Conservation (phyloP, 2,888 invertebrate genomes). For the Gari tellinella region DNA sequence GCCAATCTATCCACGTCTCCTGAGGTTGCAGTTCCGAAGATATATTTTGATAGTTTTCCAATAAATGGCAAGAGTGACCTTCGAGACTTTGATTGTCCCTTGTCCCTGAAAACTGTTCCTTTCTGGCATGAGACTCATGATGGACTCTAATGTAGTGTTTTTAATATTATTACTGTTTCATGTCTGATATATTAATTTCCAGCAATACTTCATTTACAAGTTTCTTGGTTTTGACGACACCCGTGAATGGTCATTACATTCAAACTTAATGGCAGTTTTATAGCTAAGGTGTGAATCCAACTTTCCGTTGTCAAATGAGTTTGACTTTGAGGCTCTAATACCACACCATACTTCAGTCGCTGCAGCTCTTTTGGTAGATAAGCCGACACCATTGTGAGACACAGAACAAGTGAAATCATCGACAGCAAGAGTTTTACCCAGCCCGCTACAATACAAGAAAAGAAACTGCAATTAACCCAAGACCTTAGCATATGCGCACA, state of each 20-base stretch:
- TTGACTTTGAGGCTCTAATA: conserved; percentile 13
- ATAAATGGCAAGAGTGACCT: conserved; percentile 22
- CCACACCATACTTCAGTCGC: conserved; percentile 26
- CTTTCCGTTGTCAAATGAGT: conserved; percentile 11
- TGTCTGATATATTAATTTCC: conserved; percentile 17
- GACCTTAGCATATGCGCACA: too few species aligned
- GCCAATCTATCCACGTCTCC: conserved; percentile 25
- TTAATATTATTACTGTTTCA: conserved; percentile 5
- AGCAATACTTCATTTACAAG: conserved; percentile 23
- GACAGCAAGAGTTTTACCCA: too few species aligned
- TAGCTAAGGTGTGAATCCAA: conserved; percentile 35
- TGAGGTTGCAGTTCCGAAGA: conserved; percentile 30
- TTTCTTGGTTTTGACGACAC: background rate
- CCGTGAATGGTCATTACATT: too few species aligned
- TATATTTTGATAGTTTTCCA: conserved; percentile 15
- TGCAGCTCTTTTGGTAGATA: too few species aligned
- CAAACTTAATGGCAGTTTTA: conserved; percentile 17
- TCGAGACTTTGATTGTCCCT: too few species aligned
- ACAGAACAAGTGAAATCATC: too few species aligned
- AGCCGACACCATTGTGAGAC: too few species aligned
- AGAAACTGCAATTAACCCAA: too few species aligned
- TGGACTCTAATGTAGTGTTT: conserved; percentile 15
- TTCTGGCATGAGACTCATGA: conserved; percentile 18
- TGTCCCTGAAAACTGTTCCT: too few species aligned
- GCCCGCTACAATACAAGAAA: too few species aligned